Conservation (phyloP, 2,888 invertebrate genomes). For the Sinohyriopsis cumingii region DNA sequence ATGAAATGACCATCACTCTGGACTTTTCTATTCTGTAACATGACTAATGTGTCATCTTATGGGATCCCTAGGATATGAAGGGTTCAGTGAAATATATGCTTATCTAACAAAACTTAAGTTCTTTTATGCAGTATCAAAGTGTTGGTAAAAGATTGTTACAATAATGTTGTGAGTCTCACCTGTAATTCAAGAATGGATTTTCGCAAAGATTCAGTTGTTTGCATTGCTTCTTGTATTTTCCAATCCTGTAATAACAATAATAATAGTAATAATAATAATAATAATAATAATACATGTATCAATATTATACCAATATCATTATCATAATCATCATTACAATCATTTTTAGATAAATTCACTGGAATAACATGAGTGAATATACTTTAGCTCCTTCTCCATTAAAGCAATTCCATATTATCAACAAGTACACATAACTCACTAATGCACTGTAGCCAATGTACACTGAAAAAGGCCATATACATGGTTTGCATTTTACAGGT, state of each 20-base stretch:
- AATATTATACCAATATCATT: too few relatives aligned
- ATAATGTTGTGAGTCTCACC: slow-evolving; percentile 36
- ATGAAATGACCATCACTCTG: too few relatives aligned
- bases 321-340: not conserved
- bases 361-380: not conserved
- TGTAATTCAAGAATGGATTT: slow-evolving; percentile 63
- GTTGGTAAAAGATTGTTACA: not conserved
- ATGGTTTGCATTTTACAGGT: too few relatives aligned
- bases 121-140: not conserved
- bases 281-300: too few relatives aligned
- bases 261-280: too few relatives aligned
- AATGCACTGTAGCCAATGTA: not conserved
- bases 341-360: too few relatives aligned
- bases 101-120: too few relatives aligned
- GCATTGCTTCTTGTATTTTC: slow-evolving; percentile 56
- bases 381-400: not conserved
- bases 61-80: too few relatives aligned
- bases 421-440: not conserved
- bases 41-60: too few relatives aligned
- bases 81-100: too few relatives aligned
- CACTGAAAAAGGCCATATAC: too few relatives aligned
- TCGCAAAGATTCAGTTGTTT: slow-evolving; percentile 56
- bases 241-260: slow-evolving; percentile 49
- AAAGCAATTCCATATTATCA: not conserved
- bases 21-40: too few relatives aligned